Evolutionary conservation across 2,797 vertebrate genomes (phyloP), one percentile per base, ranked within the genome.

Genomic region (Phylloscopus collybita): DNA sequence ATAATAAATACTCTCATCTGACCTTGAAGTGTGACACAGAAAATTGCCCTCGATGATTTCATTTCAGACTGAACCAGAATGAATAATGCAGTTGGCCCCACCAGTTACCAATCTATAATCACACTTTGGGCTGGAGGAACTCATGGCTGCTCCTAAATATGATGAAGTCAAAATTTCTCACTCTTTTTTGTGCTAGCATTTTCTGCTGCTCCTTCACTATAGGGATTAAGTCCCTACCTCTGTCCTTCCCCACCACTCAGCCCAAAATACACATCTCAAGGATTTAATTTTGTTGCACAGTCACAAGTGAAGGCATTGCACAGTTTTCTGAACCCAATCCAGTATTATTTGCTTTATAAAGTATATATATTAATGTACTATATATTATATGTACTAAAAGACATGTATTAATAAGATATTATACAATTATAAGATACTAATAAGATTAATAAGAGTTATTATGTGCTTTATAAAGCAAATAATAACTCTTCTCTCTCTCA

Each of bases 1-100:
- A 93, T 85, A 65, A 96, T 94, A 97, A 98, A 98, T 96, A 97
- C 96, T 97, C 97, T 97, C 96, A 64, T 97, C 97, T 97, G 98
- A 98, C 98, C 98, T 98, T 98, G 98, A 98, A 97, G 96, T 92
- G 96, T 75, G 95, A 97, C 96, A 97, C 90, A 93, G 96, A 98
- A 97, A 98, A 98, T 95, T 94, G 92, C 95, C 97, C 98, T 97
- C 86, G 3, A 71, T 78, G 92, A 97, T 97, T 98, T 97, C 97
- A 97, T 97, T 98, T 97, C 96, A 80, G 80, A 92, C 95, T 86
- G 83, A 95, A 85, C 78, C 79, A 51, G 89, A 95, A 97, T 95
- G 92, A 98, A 97, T 93, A 97, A 97, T 95, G 95, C 96, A 97
- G 80, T 93, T 93, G 87, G 94, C 82, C 95, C 90, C 88, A 96